Conservation (phyloP, 2,797 vertebrate genomes). For the Coregonus sp. region DNA sequence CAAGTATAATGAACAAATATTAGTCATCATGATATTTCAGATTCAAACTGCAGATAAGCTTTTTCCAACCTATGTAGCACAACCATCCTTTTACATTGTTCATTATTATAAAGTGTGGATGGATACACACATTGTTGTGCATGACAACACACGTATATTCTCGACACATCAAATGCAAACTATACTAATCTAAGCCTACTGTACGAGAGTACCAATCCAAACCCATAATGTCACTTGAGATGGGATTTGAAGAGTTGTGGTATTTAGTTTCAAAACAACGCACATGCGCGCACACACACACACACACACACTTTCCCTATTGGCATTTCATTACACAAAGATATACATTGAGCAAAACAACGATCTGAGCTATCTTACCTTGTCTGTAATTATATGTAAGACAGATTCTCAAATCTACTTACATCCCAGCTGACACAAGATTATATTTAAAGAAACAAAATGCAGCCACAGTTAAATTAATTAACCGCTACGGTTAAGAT, state of each 20-base stretch:
- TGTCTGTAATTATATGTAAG: slow-evolving; percentile 59
- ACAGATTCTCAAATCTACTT: slow-evolving; percentile 49
- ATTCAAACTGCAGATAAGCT: no score
- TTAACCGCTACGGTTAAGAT: slow-evolving; percentile 45
- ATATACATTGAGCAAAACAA: slow-evolving; percentile 6
- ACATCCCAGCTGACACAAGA: slow-evolving; percentile 31
- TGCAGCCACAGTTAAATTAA: slow-evolving; percentile 46
- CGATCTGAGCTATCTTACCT: slow-evolving; percentile 25
- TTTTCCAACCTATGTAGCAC: no score
- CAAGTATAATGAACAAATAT: slow-evolving; percentile 61
- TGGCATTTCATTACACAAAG: slow-evolving; percentile 3
- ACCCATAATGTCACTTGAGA: no score
- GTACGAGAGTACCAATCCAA: no score
- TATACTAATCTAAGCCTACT: no score
- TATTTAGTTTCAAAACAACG: slow-evolving; percentile 19
- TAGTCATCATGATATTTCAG: slow-evolving; percentile 50
- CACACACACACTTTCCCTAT: no score
- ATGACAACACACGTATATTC: no score
- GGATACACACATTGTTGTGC: no score
- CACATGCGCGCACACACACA: neutral
- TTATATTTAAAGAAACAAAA: slow-evolving; percentile 42
- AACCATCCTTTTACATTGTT: no score
- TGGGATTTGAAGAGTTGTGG: slow-evolving; percentile 20
- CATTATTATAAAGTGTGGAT: no score
- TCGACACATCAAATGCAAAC: no score